Evolutionary conservation across 1,140 invertebrate genomes (phyloP).

Genomic region (Drosophila tristis): DNA sequence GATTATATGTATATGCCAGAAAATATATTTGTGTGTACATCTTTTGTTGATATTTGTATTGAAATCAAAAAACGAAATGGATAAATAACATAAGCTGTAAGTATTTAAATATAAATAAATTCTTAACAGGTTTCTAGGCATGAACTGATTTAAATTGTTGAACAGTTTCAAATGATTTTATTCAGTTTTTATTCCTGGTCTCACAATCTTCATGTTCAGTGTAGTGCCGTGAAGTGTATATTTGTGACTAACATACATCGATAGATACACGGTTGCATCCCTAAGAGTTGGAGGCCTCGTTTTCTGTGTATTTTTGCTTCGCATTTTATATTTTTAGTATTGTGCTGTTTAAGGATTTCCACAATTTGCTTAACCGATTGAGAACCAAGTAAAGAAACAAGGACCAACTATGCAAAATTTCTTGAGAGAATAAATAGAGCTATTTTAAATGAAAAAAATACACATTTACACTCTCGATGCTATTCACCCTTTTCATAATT

Average conservation of each 20-base stretch:
- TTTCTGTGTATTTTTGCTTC: constrained; percentile 27
- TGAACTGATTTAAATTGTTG: neutral
- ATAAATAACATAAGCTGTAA: too few species aligned
- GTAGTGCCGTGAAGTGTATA: neutral
- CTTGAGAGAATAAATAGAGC: neutral
- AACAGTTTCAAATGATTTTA: too few species aligned
- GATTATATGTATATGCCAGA: too few species aligned
- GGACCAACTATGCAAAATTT: neutral
- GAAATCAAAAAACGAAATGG: too few species aligned
- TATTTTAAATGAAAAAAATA: too few species aligned
- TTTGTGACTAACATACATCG: constrained; percentile 1
- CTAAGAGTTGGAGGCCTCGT: constrained; percentile 22
- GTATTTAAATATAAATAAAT: neutral
- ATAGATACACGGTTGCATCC: neutral
- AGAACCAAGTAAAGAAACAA: constrained; percentile 1
- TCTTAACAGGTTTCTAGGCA: neutral
- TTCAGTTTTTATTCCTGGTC: too few species aligned
- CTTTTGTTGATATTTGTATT: too few species aligned
- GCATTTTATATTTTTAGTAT: constrained; percentile 13
- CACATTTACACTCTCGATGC: neutral
- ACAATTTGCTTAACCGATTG: constrained; percentile 5
- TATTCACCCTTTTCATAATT: constrained; percentile 19
- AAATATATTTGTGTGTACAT: too few species aligned
- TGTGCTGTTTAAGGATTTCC: constrained; percentile 4
- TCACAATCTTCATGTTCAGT: neutral